Conservation (phyloP, 2,888 invertebrate species). For the Macrophya alboannulata region DNA sequence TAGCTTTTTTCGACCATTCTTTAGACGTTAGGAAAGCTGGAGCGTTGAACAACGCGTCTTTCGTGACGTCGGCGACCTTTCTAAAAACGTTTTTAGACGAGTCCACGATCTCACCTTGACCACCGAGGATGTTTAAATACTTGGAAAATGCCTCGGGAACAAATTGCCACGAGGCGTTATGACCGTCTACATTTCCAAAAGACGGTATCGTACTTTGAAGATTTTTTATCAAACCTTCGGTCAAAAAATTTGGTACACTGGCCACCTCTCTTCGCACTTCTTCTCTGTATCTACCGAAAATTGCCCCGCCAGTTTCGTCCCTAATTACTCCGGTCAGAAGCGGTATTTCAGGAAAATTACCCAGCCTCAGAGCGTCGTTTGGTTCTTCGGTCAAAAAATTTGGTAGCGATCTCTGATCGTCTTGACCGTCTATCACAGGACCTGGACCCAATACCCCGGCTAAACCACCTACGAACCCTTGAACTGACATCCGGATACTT, state of each 20-base stretch:
- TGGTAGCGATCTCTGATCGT: conserved; percentile 87
- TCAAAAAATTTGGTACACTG: conserved; percentile 78
- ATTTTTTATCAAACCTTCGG: conserved; percentile 77
- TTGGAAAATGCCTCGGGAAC: conserved; percentile 68
- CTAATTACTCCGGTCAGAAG: conserved; percentile 88
- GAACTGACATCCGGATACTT: conserved; percentile 82
- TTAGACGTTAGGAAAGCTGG: conserved; percentile 88
- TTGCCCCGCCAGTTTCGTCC: conserved; percentile 86
- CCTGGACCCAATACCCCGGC: conserved; percentile 84
- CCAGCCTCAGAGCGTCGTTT: conserved; percentile 83
- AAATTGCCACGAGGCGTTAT: conserved; percentile 63
- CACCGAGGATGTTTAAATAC: conserved; percentile 65
- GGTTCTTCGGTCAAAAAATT: conserved; percentile 85
- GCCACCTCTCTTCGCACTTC: conserved; percentile 78
- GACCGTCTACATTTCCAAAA: conserved; percentile 66
- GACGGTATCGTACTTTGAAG: conserved; percentile 77
- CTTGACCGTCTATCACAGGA: conserved; percentile 86
- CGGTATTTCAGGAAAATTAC: conserved; percentile 83
- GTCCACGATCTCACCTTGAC: conserved; percentile 5
- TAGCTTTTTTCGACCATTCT: conserved; percentile 85
- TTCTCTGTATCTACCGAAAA: conserved; percentile 81
- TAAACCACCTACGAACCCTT: conserved; percentile 85
- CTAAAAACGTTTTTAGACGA: conserved; percentile 79
- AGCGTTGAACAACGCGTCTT: conserved; percentile 89
- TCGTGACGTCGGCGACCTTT: conserved; percentile 84